These are phyloP conservation scores for Ia io DNA, from an alignment of 2,113 vertebrate genomes.

Conservation along the genomic window DNA sequence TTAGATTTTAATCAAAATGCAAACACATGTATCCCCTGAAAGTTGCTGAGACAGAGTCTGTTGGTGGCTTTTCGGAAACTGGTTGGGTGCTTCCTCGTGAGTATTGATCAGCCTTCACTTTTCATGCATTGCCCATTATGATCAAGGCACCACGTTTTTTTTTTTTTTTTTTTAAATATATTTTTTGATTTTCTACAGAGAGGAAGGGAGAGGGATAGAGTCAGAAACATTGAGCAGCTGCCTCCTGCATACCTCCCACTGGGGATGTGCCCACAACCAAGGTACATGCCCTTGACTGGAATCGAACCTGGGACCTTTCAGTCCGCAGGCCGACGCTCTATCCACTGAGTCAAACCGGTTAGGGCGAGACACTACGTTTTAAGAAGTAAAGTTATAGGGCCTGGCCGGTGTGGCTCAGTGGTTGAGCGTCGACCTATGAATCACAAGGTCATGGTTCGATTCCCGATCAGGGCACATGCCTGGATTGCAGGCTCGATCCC, in stretches of 20 bases:
- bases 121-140: fast-evolving
- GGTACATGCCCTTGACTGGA: no score
- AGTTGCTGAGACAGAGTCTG: not conserved
- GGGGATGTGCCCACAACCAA: no score
- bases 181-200: no score
- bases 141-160: not conserved
- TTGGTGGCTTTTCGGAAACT: not conserved
- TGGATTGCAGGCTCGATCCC: not conserved
- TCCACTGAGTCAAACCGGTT: no score
- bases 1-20: not conserved
- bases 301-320: no score
- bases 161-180: no score
- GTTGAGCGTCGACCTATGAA: not conserved
- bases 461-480: not conserved
- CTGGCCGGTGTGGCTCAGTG: no score
- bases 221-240: no score
- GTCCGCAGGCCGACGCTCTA: no score
- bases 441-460: not conserved
- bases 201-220: no score
- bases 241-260: no score
- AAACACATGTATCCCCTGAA: no score
- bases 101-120: fast-evolving
- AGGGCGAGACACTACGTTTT: not conserved
- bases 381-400: not conserved
- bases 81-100: not conserved